These are phyloP conservation scores for Eonycteris spelaea DNA, from an alignment of 2,113 vertebrate species.

Conservation along the genomic window DNA sequence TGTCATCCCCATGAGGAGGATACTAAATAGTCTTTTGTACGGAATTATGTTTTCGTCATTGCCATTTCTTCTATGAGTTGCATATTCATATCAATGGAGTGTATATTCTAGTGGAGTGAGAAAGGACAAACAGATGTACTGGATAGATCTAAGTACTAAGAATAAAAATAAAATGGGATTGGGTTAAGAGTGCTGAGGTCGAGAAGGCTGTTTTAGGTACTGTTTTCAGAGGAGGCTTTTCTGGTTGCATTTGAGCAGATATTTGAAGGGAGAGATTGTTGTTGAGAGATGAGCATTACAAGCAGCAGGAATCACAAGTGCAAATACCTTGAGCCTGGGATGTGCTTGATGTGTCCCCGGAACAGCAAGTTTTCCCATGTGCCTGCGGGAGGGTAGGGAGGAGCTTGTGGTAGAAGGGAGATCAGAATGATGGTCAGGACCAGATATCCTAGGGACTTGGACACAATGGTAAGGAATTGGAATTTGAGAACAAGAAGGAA, in stretches of 20 bases:
- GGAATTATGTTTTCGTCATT: not conserved
- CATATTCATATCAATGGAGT: not conserved
- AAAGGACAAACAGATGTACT: not conserved
- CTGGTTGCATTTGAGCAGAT: not conserved
- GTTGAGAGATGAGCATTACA: not conserved
- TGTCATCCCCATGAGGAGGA: not conserved
- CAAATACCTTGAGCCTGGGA: not conserved
- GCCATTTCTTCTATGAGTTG: not conserved
- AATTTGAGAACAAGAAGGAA: not conserved
- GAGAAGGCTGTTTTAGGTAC: not conserved
- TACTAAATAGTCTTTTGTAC: not conserved
- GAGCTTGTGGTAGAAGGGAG: not conserved
- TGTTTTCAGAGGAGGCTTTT: not conserved
- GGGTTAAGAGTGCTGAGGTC: not conserved
- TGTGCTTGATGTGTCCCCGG: not conserved
- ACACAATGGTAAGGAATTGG: not conserved
- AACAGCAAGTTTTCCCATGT: not conserved
- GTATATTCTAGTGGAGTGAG: not conserved
- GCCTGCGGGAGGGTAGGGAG: not conserved
- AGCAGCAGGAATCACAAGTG: not conserved
- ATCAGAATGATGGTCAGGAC: not conserved
- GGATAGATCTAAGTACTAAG: too few relatives aligned
- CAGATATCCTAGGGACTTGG: not conserved
- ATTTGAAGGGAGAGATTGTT: not conserved
- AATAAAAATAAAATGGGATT: not conserved